Percentiles rank a stretch among this genome's conserved stretches.
Conservation (phyloP, 2,113 vertebrate species). For the Ia io region DNA sequence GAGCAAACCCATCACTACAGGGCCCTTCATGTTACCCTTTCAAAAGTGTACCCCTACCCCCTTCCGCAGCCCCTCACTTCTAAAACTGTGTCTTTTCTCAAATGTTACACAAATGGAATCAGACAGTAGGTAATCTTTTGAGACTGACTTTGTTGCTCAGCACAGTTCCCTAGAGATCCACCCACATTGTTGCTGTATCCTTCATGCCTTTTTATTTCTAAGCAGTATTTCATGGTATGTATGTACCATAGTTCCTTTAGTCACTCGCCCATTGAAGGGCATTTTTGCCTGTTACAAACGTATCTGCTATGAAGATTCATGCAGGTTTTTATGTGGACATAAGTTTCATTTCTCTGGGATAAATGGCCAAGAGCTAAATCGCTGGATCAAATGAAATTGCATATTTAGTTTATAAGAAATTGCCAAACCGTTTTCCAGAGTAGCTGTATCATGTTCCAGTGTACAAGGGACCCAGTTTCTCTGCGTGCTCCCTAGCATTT, state of each 20-base stretch:
- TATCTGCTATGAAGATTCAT: background rate
- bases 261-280: background rate
- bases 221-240: background rate
- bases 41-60: background rate
- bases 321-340: background rate
- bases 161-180: background rate
- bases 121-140: background rate
- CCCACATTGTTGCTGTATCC: background rate
- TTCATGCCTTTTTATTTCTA: background rate
- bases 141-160: background rate
- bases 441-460: background rate
- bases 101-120: background rate
- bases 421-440: background rate
- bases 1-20: background rate
- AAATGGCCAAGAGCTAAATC: background rate
- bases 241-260: background rate
- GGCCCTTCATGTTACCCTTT: background rate
- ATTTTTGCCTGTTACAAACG: background rate
- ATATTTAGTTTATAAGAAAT: conserved; percentile 2
- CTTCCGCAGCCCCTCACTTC: background rate
- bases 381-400: background rate
- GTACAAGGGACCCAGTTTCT: background rate
- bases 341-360: conserved; percentile 27
- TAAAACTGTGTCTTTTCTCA: background rate
- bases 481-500: background rate